Conservation (phyloP, 1,140 invertebrate species). For the Neocloeon triangulifer region DNA sequence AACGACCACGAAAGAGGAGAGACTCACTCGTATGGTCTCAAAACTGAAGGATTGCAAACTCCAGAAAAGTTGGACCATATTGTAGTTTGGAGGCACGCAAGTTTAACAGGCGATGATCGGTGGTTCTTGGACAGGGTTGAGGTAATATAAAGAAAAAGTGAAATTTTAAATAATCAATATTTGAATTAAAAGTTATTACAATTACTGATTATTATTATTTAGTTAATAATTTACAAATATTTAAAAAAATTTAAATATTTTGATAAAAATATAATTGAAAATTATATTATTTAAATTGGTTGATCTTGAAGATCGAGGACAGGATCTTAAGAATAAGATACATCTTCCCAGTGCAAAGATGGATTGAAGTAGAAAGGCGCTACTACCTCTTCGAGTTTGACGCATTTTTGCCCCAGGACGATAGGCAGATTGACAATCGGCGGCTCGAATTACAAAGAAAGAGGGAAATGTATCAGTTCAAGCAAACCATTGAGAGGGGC, state of each 20-base stretch:
- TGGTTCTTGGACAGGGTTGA: conserved; percentile 12
- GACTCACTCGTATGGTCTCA: conserved; percentile 11
- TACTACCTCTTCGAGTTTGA: conserved; percentile 20
- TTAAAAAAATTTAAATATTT: too few species aligned
- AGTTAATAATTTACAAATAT: too few species aligned
- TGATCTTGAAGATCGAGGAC: too few species aligned
- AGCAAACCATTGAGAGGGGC: conserved; percentile 14
- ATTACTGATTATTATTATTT: too few species aligned
- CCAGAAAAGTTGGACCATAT: conserved; percentile 8
- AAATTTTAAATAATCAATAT: too few species aligned
- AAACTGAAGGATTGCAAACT: too few species aligned
- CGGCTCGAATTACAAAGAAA: conserved; percentile 18
- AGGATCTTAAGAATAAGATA: conserved; percentile 6
- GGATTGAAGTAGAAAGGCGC: conserved; percentile 18
- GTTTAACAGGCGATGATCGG: conserved; percentile 10
- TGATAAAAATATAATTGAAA: too few species aligned
- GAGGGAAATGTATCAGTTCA: conserved; percentile 15
- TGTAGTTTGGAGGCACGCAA: conserved; percentile 10
- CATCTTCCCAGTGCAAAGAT: conserved; percentile 21
- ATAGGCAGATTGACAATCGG: conserved; percentile 16
- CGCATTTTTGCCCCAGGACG: conserved; percentile 20
- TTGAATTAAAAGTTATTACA: too few species aligned
- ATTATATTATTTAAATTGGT: too few species aligned
- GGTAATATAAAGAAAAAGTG: too few species aligned
- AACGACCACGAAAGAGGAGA: conserved; percentile 17